These are phyloP conservation scores for Nomada goodeniana DNA, from an alignment of 2,888 invertebrate genomes.

Conservation along the genomic window DNA sequence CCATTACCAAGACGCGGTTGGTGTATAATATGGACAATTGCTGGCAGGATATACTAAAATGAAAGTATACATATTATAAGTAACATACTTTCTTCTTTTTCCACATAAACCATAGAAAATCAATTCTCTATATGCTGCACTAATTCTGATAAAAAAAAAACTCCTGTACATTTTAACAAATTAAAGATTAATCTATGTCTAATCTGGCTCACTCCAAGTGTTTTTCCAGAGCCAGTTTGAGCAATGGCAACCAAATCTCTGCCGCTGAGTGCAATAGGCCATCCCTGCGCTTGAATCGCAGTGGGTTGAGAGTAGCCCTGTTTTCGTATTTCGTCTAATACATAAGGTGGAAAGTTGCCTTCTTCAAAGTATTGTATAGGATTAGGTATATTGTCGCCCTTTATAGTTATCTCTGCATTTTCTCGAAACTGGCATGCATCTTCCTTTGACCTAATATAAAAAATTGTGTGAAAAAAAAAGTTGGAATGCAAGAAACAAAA, in stretches of 20 bases:
- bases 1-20: constrained; percentile 86
- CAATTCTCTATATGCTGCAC: neutral
- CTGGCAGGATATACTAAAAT: constrained; percentile 86
- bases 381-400: constrained; percentile 80
- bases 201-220: constrained; percentile 83
- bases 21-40: constrained; percentile 88
- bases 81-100: constrained; percentile 3
- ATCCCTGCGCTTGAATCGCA: constrained; percentile 88
- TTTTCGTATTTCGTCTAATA: constrained; percentile 80
- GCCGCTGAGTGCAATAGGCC: constrained; percentile 89
- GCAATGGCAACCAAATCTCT: constrained; percentile 89
- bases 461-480: neutral
- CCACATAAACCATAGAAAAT: neutral
- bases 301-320: constrained; percentile 87
- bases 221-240: constrained; percentile 87
- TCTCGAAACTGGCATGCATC: constrained; percentile 78
- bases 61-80: constrained; percentile 16
- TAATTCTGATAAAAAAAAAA: constrained; percentile 13
- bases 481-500: no score
- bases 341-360: constrained; percentile 80
- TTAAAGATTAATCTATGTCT: constrained; percentile 32
- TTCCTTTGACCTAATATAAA: constrained; percentile 73
- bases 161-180: constrained; percentile 22
- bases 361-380: constrained; percentile 81
- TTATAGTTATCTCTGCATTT: constrained; percentile 80